phyloP scores from a whole-genome alignment of 2,797 vertebrate species.

The Cossypha niveicapilla region DNA sequence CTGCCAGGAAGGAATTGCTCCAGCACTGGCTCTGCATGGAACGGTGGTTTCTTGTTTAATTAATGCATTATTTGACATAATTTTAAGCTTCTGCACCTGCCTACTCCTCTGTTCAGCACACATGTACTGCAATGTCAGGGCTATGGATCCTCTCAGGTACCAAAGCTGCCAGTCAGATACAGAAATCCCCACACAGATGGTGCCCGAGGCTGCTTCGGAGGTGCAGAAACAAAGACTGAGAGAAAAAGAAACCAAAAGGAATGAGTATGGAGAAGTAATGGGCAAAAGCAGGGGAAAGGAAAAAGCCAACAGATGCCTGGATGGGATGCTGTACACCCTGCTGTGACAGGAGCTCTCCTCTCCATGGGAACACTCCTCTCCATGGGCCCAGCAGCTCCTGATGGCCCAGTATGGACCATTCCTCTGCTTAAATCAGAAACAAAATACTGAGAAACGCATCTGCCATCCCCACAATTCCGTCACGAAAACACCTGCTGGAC shows the following conservation, averaged over 20 bases:
- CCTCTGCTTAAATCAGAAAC: not conserved
- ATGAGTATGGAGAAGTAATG: not conserved
- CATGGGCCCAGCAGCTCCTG: not conserved
- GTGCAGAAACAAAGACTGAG: not conserved
- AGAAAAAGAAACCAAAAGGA: not conserved
- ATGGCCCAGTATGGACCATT: not conserved
- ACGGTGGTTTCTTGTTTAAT: not conserved
- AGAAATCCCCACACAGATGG: not conserved
- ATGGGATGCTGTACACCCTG: fast-evolving
- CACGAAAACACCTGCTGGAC: not conserved
- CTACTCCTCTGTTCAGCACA: not conserved
- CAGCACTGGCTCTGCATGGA: not conserved
- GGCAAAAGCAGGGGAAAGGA: not conserved
- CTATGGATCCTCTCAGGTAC: not conserved
- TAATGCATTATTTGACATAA: not conserved
- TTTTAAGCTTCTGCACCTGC: not conserved
- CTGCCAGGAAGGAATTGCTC: not conserved
- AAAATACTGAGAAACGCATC: not conserved
- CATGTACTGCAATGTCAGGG: not conserved
- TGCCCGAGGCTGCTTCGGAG: not conserved
- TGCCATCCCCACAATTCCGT: not conserved
- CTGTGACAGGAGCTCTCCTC: not conserved
- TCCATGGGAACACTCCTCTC: not conserved
- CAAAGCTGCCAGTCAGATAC: not conserved
- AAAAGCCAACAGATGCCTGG: not conserved